phyloP scores from a whole-genome alignment of 2,113 vertebrate species.

The Pteruthius melanotis region DNA sequence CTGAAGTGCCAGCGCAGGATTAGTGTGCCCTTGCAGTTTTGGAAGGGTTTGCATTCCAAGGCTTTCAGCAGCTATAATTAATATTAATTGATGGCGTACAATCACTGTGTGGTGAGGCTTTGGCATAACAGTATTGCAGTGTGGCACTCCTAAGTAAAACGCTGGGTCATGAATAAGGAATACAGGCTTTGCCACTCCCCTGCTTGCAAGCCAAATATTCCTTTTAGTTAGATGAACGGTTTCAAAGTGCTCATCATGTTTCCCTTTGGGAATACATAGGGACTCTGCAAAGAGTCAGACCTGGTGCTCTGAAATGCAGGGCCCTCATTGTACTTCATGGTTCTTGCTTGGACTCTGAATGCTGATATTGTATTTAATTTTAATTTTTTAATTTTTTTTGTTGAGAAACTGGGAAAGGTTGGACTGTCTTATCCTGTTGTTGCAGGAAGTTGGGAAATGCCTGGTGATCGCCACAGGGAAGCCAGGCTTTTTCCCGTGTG shows the following conservation, averaged over 20 bases:
- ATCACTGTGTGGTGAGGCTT: background rate
- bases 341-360: background rate
- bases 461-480: background rate
- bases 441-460: background rate
- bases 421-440: background rate
- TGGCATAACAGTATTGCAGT: background rate
- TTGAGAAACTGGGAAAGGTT: background rate
- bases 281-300: background rate
- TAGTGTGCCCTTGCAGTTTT: background rate
- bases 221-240: background rate
- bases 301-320: background rate
- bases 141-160: background rate
- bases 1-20: background rate
- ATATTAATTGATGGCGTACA: background rate
- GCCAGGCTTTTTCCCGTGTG: background rate
- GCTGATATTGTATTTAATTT: background rate
- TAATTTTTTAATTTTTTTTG: background rate
- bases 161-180: background rate
- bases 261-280: background rate
- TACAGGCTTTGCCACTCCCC: background rate
- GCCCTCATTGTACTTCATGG: background rate
- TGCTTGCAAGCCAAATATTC: background rate
- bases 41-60: background rate
- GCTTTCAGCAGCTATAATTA: constrained; percentile 28
- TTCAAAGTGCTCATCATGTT: background rate